Evolutionary conservation across 2,797 vertebrate species (phyloP).

Genomic region (Muraenolepis orangiensis): DNA sequence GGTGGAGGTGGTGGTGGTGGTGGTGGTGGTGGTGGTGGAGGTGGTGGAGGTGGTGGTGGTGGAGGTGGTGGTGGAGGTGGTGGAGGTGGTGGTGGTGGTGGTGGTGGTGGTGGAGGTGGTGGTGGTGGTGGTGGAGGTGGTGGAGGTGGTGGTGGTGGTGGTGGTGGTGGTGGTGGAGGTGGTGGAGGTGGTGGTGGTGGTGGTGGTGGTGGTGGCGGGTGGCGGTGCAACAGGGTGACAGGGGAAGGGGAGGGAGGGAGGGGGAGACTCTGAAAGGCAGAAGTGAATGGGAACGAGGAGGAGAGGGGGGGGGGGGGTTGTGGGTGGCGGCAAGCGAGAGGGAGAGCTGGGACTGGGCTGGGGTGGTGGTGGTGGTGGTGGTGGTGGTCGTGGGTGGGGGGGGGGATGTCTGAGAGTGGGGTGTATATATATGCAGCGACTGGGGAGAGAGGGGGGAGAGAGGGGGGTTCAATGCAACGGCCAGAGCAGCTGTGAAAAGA

Average conservation of each 20-base stretch:
- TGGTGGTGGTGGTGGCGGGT: no score
- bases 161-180: conserved; percentile 37
- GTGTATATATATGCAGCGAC: conserved; percentile 66
- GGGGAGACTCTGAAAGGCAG: conserved; percentile 74
- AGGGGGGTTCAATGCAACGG: conserved; percentile 84
- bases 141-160: no score
- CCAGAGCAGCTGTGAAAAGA: conserved; percentile 90
- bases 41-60: conserved; percentile 53
- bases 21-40: conserved; percentile 67
- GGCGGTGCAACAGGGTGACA: conserved; percentile 64
- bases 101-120: conserved; percentile 38
- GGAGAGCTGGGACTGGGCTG: conserved; percentile 39
- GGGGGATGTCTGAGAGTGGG: conserved; percentile 64
- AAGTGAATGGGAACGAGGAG: conserved; percentile 75
- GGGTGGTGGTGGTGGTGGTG: no score
- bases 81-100: conserved; percentile 31
- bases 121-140: conserved; percentile 46
- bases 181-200: conserved; percentile 38
- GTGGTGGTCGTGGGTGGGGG: no score
- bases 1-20: conserved; percentile 51
- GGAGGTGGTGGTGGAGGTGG: conserved; percentile 43
- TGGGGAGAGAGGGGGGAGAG: conserved; percentile 52
- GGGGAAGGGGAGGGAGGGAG: conserved; percentile 61
- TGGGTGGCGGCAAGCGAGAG: conserved; percentile 56
- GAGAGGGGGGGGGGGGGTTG: conserved; percentile 58